These are phyloP conservation scores for Atherinomorus stipes DNA, from an alignment of 2,113 vertebrate genomes.

Conservation along the genomic window DNA sequence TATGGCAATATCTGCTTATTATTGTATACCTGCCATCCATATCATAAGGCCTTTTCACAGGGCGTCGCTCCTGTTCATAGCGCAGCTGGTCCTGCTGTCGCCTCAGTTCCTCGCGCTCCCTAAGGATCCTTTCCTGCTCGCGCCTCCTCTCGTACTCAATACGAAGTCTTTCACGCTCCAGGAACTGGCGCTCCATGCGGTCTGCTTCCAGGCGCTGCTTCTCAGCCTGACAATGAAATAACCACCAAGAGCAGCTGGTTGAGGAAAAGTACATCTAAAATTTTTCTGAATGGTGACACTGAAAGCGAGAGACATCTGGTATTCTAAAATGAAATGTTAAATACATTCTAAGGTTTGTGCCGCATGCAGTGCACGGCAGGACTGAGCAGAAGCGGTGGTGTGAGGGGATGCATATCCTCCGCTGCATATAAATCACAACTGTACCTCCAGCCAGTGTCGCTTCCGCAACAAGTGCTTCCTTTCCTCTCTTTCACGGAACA, in stretches of 20 bases:
- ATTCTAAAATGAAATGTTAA: not conserved
- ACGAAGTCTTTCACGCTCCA: constrained; percentile 92
- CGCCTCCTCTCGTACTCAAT: constrained; percentile 92
- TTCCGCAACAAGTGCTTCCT: constrained; percentile 88
- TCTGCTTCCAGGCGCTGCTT: constrained; percentile 91
- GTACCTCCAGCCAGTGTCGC: constrained; percentile 87
- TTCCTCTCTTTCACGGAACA: constrained; percentile 90
- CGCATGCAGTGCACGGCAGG: not conserved
- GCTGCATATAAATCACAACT: not conserved
- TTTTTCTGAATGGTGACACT: not conserved
- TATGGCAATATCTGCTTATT: too few species aligned
- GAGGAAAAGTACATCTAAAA: too few species aligned
- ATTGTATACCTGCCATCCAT: constrained; percentile 85
- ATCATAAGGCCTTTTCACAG: constrained; percentile 89
- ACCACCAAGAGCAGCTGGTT: not conserved
- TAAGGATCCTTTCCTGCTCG: constrained; percentile 94
- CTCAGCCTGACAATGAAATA: constrained; percentile 78
- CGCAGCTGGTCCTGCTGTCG: constrained; percentile 95
- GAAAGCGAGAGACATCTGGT: not conserved
- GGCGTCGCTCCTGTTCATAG: constrained; percentile 90
- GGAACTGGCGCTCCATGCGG: constrained; percentile 90
- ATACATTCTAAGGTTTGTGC: not conserved
- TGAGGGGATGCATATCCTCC: too few species aligned
- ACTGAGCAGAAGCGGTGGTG: not conserved
- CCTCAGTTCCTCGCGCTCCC: constrained; percentile 93